Evolutionary conservation across 2,797 vertebrate species (phyloP).

Genomic region (Merluccius polli): DNA sequence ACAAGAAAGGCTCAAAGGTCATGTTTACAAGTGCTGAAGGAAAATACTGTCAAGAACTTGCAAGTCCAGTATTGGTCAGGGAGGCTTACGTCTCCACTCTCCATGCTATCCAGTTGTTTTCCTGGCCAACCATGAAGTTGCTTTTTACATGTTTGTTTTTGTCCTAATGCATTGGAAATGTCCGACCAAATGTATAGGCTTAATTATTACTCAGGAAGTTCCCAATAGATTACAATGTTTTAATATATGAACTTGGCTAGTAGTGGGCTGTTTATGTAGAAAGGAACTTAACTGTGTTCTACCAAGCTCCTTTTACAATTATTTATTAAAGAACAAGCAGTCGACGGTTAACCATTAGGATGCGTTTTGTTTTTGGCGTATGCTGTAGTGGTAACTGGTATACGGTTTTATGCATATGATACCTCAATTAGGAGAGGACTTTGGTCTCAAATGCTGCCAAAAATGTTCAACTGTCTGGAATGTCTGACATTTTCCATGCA

Average conservation of each 20-base stretch:
- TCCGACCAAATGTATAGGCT: conserved; percentile 53
- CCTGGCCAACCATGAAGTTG: conserved; percentile 11
- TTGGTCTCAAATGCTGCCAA: conserved; percentile 20
- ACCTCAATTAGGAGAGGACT: conserved; percentile 39
- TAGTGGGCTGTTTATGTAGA: conserved; percentile 27
- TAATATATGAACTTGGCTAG: conserved; percentile 48
- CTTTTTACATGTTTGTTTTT: conserved; percentile 39
- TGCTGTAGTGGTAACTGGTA: conserved; percentile 23
- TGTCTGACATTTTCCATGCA: conserved; percentile 36
- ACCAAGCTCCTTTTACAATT: conserved; percentile 37
- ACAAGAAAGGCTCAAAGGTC: conserved; percentile 16
- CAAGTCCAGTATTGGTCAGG: conserved; percentile 2
- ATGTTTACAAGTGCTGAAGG: conserved; percentile 37
- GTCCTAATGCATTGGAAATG: conserved; percentile 29
- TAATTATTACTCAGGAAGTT: conserved; percentile 65
- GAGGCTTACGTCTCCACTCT: conserved; percentile 16
- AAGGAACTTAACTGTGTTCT: conserved; percentile 21
- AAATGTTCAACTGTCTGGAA: conserved; percentile 37
- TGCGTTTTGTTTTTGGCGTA: conserved; percentile 23
- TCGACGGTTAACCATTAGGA: conserved; percentile 7
- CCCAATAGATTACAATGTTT: conserved; percentile 35
- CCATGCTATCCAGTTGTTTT: background rate
- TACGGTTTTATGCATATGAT: conserved; percentile 41
- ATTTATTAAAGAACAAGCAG: conserved; percentile 24
- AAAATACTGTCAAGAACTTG: background rate